Conservation (phyloP, 2,888 invertebrate genomes). For the Meiosimyza decipiens region DNA sequence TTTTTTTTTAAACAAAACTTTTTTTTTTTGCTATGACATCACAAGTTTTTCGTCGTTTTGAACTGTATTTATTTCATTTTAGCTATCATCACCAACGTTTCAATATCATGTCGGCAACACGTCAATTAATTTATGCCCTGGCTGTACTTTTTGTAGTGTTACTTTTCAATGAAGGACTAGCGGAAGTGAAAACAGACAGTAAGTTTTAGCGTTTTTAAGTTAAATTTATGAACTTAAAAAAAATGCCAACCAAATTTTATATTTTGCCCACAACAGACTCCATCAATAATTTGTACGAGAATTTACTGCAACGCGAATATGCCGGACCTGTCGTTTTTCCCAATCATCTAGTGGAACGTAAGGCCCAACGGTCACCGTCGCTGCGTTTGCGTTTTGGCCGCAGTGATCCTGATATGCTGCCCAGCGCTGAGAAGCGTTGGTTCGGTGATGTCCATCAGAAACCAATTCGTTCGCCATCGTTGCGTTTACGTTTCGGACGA, state of each 20-base stretch:
- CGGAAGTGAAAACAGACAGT: slow-evolving; percentile 50
- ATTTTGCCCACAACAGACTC: slow-evolving; percentile 45
- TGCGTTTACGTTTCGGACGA: slow-evolving; percentile 81
- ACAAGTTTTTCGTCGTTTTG: no score
- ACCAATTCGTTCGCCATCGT: slow-evolving; percentile 79
- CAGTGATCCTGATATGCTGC: slow-evolving; percentile 72
- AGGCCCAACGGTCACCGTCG: slow-evolving; percentile 81
- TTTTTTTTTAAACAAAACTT: no score
- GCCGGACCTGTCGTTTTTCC: slow-evolving; percentile 66
- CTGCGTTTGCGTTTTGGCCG: slow-evolving; percentile 81
- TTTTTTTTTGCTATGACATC: no score
- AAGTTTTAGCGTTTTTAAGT: slow-evolving; percentile 30
- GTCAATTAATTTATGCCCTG: slow-evolving; percentile 47
- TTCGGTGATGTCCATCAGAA: slow-evolving; percentile 74
- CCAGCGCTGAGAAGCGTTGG: slow-evolving; percentile 62
- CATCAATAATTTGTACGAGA: slow-evolving; percentile 62
- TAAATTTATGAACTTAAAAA: not conserved
- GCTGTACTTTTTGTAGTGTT: slow-evolving; percentile 44
- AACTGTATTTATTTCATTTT: no score
- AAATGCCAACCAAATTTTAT: not conserved
- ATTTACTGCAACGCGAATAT: slow-evolving; percentile 65
- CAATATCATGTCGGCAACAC: slow-evolving; percentile 47
- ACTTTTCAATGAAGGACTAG: slow-evolving; percentile 45
- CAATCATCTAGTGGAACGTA: slow-evolving; percentile 77
- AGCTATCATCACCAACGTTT: no score